phyloP scores from a whole-genome alignment of 2,797 vertebrate species.

The Tolypeutes matacus region DNA sequence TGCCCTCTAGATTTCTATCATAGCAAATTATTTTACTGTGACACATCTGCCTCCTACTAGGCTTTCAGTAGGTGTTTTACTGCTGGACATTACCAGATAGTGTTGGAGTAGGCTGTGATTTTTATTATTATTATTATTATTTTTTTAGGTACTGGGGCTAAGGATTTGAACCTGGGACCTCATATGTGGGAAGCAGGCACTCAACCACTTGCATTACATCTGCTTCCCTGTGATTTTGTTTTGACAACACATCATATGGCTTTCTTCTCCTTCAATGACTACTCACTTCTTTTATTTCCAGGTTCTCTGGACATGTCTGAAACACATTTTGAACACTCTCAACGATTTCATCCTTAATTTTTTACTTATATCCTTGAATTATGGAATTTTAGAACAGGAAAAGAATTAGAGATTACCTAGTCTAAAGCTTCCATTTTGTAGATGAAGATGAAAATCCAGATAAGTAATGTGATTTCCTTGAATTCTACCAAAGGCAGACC shows the following conservation, averaged over 20 bases:
- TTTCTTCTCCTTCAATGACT: background rate
- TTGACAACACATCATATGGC: background rate
- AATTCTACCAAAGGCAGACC: slow-evolving; percentile 31
- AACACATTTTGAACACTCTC: slow-evolving; percentile 2
- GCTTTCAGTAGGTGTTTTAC: slow-evolving; percentile 33
- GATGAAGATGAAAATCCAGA: slow-evolving; percentile 43
- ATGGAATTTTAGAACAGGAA: slow-evolving; percentile 8
- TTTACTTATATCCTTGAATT: background rate
- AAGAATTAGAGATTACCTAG: slow-evolving; percentile 16
- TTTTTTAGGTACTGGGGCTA: too few species aligned
- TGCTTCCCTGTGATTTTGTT: background rate
- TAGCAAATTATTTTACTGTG: slow-evolving; percentile 20
- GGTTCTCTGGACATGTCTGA: slow-evolving; percentile 43
- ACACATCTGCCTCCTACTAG: background rate
- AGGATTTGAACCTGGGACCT: too few species aligned
- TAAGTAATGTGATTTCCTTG: slow-evolving; percentile 50
- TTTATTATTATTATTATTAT: background rate
- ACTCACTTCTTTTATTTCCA: background rate
- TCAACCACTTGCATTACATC: too few species aligned
- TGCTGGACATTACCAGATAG: background rate
- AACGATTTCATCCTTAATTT: background rate
- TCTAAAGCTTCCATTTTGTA: slow-evolving; percentile 48
- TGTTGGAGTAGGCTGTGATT: background rate
- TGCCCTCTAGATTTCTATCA: background rate
- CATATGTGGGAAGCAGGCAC: too few species aligned